phyloP scores from a whole-genome alignment of 2,113 vertebrate genomes.

The Odontesthes bonariensis region DNA sequence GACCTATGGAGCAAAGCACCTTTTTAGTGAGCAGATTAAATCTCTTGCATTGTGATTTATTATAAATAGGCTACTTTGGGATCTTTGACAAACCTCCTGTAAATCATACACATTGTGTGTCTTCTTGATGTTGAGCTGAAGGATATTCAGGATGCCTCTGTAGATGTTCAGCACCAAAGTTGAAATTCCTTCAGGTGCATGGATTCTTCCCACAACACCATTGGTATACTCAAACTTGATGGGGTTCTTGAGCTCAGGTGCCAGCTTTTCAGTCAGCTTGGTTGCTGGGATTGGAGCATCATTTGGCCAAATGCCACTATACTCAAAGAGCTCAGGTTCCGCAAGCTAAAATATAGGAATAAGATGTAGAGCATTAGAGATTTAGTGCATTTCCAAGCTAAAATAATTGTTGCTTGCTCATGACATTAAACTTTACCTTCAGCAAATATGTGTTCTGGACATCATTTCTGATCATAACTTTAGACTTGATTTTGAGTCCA shows the following conservation, averaged over 20 bases:
- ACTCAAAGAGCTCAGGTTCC: conserved; percentile 79
- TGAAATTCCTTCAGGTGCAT: conserved; percentile 75
- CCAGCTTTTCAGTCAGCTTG: conserved; percentile 79
- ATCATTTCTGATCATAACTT: conserved; percentile 78
- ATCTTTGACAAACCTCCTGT: conserved; percentile 81
- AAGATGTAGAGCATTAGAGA: neutral
- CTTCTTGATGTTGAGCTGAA: conserved; percentile 85
- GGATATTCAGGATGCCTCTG: conserved; percentile 83
- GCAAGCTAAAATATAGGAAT: conserved; percentile 71
- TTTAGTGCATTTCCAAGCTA: neutral
- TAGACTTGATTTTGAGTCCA: conserved; percentile 80
- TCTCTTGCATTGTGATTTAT: neutral
- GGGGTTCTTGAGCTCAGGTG: conserved; percentile 70
- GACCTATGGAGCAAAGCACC: conserved; percentile 67
- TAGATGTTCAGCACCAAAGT: conserved; percentile 80
- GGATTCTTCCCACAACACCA: conserved; percentile 81
- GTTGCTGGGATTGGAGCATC: conserved; percentile 75
- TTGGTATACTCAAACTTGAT: conserved; percentile 84
- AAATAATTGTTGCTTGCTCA: neutral
- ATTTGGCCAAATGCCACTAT: conserved; percentile 81
- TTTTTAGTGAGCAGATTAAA: neutral
- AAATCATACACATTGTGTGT: conserved; percentile 86
- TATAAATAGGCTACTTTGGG: neutral
- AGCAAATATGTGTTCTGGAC: conserved; percentile 64
- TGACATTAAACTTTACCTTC: conserved; percentile 76